Evolutionary conservation across 1,140 invertebrate species (phyloP), one percentile per base, ranked within the genome.

Genomic region (Orchestia grillus): DNA sequence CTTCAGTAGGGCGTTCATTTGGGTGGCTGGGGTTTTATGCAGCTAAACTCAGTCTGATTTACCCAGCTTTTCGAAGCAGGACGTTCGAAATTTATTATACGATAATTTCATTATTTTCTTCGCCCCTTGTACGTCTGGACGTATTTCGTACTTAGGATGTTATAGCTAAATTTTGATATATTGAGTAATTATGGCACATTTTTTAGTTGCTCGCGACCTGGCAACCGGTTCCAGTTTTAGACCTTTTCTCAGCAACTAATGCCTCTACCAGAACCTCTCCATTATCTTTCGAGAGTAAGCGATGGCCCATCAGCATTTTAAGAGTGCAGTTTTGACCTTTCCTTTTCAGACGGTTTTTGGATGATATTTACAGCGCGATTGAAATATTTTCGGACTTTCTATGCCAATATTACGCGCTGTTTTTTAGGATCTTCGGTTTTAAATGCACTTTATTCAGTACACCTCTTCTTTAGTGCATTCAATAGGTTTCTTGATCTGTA

Each of bases 171-270:
- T 94, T 94, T 94, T 94, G 92, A 94, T 47, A 19, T 47, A 94
- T 47, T 45, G 92, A 94, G 92, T 94, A 94, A 94, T 94, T 94
- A 45, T 45, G 92, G 47, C 92, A 45, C 92, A 36, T 44, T 94
- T 45, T n/a, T 19, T 40, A 44, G 44, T 44, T 94, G 40, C 8
- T 47, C 92, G 92, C 92, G 36, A 94, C 1, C 44, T 45, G 41
- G 44, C 92, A 94, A 94, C 92, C 43, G 92, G 92, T 94, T 47
- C 92, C 44, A 90, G 88, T 90, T 90, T 90, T 28, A 1, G 43
- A 44, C 19, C 6, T 94, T 94, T 47, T 94, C 44, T 94, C 3
- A 94, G 92, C 36, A 40, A 94, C 11, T 94, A 94, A 45, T 94
- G 44, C 44, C 8, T 47, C 44, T 47, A 44, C 44, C 44, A 94